phyloP scores from a whole-genome alignment of 2,113 vertebrate species.

The Ascaphus truei region DNA sequence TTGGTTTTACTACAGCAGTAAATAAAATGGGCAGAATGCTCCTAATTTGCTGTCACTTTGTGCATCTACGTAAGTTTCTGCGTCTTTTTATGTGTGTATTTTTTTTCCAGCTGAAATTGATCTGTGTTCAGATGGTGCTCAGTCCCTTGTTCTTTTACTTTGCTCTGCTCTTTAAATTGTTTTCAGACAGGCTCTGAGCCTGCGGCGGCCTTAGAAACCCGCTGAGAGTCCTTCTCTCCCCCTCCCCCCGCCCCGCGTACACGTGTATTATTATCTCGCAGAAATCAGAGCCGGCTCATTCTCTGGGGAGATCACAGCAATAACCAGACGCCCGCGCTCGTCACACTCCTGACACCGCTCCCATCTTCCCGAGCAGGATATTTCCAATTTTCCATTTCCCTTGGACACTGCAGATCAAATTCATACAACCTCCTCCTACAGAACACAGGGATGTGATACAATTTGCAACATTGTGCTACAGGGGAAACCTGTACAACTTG shows the following conservation, averaged over 20 bases:
- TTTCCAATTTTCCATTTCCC: constrained; percentile 27
- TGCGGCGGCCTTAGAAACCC: constrained; percentile 10
- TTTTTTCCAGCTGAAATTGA: background rate
- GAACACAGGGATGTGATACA: background rate
- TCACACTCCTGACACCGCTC: constrained; percentile 28
- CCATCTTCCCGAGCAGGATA: constrained; percentile 12
- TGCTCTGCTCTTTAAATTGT: constrained; percentile 24
- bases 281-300: constrained; percentile 1
- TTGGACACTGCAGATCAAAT: constrained; percentile 22
- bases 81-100: background rate
- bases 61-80: background rate
- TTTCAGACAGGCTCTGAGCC: constrained; percentile 1
- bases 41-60: no score
- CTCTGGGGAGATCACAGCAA: constrained; percentile 20
- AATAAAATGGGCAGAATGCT: no score
- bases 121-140: background rate
- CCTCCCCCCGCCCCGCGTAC: background rate
- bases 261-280: constrained; percentile 7
- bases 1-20: no score
- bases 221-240: background rate
- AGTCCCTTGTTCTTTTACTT: no score
- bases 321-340: constrained; percentile 21
- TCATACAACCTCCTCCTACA: constrained; percentile 3
- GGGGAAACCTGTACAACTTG: background rate
- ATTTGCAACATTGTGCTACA: background rate